phyloP scores from a whole-genome alignment of 1,140 invertebrate species.

The Varroa destructor region DNA sequence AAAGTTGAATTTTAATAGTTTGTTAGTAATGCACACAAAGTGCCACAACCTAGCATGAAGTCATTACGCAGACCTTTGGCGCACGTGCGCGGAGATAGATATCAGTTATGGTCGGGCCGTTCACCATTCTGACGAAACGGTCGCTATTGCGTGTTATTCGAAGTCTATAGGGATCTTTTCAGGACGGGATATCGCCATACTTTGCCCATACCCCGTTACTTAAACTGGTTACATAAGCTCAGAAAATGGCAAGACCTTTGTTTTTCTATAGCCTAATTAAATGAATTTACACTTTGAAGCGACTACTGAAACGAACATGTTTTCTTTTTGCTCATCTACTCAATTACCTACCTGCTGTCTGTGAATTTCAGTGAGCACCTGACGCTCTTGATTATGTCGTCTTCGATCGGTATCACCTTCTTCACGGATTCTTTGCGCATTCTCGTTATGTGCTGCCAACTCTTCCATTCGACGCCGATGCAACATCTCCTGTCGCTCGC shows the following conservation, averaged over 20 bases:
- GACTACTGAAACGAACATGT: too few relatives aligned
- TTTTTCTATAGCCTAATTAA: too few relatives aligned
- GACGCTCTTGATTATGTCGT: not conserved
- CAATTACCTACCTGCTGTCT: not conserved
- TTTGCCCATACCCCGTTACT: too few relatives aligned
- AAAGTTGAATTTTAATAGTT: not conserved
- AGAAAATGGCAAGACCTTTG: too few relatives aligned
- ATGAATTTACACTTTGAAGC: too few relatives aligned
- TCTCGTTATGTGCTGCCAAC: conserved; percentile 16
- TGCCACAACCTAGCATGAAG: not conserved
- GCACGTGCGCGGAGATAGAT: not conserved
- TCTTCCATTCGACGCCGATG: conserved; percentile 23
- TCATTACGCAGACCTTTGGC: not conserved
- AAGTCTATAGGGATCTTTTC: too few relatives aligned
- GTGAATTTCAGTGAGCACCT: not conserved
- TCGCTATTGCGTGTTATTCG: too few relatives aligned
- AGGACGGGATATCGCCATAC: too few relatives aligned
- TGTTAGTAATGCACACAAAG: not conserved
- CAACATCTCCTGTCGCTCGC: conserved; percentile 11
- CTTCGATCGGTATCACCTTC: conserved; percentile 16
- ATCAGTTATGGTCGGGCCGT: too few relatives aligned
- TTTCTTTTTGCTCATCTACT: too few relatives aligned
- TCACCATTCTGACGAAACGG: too few relatives aligned
- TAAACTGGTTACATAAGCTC: too few relatives aligned
- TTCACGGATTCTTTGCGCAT: conserved; percentile 18